Evolutionary conservation across 2,113 vertebrate genomes (phyloP).

Genomic region (Ellobius talpinus): DNA sequence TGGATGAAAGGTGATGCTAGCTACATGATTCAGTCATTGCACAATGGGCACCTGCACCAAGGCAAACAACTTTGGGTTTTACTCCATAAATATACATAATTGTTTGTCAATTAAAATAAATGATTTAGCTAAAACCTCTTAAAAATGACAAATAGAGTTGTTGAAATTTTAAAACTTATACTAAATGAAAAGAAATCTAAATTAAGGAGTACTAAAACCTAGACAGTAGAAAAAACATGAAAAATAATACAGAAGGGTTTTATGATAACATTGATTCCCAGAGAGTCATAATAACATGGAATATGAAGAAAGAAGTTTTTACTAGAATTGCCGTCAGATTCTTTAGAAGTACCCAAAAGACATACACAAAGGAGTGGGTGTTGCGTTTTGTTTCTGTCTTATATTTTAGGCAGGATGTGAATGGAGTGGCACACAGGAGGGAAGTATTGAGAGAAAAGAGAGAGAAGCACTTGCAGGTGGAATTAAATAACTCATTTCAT

Average conservation of each 20-base stretch:
- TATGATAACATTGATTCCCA: not conserved
- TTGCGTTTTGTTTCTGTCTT: not conserved
- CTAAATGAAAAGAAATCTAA: not conserved
- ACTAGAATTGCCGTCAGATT: not conserved
- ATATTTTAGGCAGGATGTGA: not conserved
- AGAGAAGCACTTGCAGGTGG: not conserved
- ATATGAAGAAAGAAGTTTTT: not conserved
- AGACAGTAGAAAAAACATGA: not conserved
- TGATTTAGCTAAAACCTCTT: not conserved
- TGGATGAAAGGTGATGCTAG: not conserved
- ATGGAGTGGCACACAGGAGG: too few species aligned
- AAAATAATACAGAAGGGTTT: not conserved
- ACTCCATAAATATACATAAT: not conserved
- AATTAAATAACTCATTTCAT: not conserved
- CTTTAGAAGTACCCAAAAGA: not conserved
- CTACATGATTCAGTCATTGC: not conserved
- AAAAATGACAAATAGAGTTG: not conserved
- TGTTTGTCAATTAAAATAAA: not conserved
- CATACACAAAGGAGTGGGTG: too few species aligned
- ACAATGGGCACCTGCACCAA: not conserved
- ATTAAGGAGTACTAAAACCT: not conserved
- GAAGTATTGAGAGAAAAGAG: not conserved
- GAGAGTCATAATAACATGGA: not conserved
- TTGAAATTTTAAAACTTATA: not conserved
- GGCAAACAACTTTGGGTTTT: not conserved